Conservation (phyloP, 2,888 invertebrate species). For the Eumacrocentrus americanus region DNA sequence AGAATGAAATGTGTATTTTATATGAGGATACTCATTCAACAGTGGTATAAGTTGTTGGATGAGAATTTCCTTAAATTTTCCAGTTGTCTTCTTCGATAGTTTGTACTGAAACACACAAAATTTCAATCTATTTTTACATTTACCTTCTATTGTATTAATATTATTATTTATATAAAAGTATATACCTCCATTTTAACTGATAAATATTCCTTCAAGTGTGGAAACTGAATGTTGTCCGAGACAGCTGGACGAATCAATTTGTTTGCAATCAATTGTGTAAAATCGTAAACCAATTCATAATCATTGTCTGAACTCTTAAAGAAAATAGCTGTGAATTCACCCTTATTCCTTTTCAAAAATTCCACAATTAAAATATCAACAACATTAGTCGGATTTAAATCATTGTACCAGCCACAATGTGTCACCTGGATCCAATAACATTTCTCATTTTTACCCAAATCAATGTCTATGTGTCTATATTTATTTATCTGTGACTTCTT, state of each 20-base stretch:
- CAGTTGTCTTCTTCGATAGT: slow-evolving; percentile 27
- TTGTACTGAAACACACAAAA: slow-evolving; percentile 40
- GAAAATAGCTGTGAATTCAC: background rate
- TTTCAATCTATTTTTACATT: background rate
- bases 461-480: slow-evolving; percentile 27
- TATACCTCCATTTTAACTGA: slow-evolving; percentile 36
- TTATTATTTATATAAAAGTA: slow-evolving; percentile 1
- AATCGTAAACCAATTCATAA: slow-evolving; percentile 10
- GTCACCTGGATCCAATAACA: slow-evolving; percentile 27
- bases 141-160: background rate
- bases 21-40: slow-evolving; percentile 29
- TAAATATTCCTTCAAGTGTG: slow-evolving; percentile 33
- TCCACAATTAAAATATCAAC: background rate
- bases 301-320: background rate
- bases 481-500: background rate
- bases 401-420: slow-evolving; percentile 10
- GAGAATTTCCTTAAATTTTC: slow-evolving; percentile 35
- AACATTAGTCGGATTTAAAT: background rate
- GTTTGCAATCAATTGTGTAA: slow-evolving; percentile 8
- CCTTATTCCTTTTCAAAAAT: background rate
- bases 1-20: slow-evolving; percentile 41
- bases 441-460: slow-evolving; percentile 17
- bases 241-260: background rate
- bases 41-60: slow-evolving; percentile 35
- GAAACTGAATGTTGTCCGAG: slow-evolving; percentile 1